Evolutionary conservation across 92 coral and sea anemone species (phyloP), one percentile per base, ranked within the genome.

Genomic region (Isaurus tuberculatus): DNA sequence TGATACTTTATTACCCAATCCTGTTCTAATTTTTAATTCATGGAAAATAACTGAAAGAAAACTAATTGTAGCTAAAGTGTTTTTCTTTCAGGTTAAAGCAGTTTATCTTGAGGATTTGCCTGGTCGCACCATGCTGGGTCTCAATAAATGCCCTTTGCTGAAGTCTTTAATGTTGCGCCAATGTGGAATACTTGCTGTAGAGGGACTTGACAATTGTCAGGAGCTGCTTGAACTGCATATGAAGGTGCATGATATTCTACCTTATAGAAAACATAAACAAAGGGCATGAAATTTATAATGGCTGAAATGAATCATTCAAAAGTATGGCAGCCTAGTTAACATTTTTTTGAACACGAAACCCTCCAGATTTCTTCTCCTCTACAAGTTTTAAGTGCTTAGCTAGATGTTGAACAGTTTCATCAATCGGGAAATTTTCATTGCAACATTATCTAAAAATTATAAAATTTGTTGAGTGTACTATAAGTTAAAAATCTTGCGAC

Each of bases 121-220:
- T 13, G 89, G 91, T 30, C 90, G 97, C 42, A 94, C 86, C 55
- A 86, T 94, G 91, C 92, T 89, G 75, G 85, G 92, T 1, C 82
- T 97, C 32, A 83, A 84, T 61, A 71, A 77, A 34, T 97, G 99
- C 84, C 90, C 92, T 13, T 86, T 86, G 31, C 84, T 97, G 27
- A 83, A 69, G 81, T 90, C 98, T 14, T 87, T 94, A 27, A 72
- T 84, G 13, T 86, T 97, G 29, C 84, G 65, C 3, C 85, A 89
- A 82, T 97, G 99, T 87, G 96, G 99, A 25, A 29, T 97, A 79
- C 60, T 94, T 73, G 93, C 98, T 25, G 95, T 93, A 20, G 98
- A 97, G 71, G 92, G 97, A 65, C 86, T 97, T 14, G 98, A 97
- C 26, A 89, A 97, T 69, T 97, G 99, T 65, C 90, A 80, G 28